A percentile compares a stretch with the other conserved stretches of the same genome.
Evolutionary conservation across 2,888 invertebrate genomes (phyloP).

Genomic region (Macropis europaea): DNA sequence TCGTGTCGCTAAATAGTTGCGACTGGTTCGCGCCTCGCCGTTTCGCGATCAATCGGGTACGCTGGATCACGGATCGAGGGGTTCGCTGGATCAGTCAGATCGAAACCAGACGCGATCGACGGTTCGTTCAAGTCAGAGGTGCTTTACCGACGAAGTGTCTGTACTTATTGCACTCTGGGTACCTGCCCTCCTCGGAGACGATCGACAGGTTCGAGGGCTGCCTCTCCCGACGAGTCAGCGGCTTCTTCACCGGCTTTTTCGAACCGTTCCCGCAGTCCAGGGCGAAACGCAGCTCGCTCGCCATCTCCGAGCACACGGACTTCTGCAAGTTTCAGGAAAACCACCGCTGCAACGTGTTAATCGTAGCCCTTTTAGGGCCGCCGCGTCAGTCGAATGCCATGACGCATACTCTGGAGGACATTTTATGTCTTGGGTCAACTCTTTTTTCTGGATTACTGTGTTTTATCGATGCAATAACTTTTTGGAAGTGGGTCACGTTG

Average conservation of each 20-base stretch:
- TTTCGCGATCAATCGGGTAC: constrained; percentile 18
- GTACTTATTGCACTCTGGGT: constrained; percentile 68
- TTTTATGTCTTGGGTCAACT: not conserved
- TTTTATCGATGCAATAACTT: constrained; percentile 11
- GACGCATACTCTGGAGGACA: constrained; percentile 5
- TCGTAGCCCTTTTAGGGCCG: not conserved
- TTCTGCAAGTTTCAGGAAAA: constrained; percentile 80
- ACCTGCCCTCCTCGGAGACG: constrained; percentile 64
- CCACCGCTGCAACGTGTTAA: constrained; percentile 20
- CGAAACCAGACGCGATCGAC: not conserved
- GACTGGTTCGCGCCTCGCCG: not conserved
- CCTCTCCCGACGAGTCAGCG: constrained; percentile 57
- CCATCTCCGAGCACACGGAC: constrained; percentile 88
- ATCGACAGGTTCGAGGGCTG: constrained; percentile 68
- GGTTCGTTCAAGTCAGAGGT: constrained; percentile 63
- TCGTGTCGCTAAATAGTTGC: not conserved
- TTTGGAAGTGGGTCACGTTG: not conserved
- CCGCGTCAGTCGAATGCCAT: constrained; percentile 30
- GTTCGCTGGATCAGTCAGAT: not conserved
- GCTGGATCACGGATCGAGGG: not conserved
- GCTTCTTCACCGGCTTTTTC: constrained; percentile 62
- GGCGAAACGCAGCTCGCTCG: constrained; percentile 86
- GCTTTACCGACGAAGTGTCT: constrained; percentile 72
- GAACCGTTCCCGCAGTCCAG: constrained; percentile 82
- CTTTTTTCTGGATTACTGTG: not conserved